Evolutionary conservation across 2,888 invertebrate species (phyloP).

Genomic region (Ichneumoninae sp.): DNA sequence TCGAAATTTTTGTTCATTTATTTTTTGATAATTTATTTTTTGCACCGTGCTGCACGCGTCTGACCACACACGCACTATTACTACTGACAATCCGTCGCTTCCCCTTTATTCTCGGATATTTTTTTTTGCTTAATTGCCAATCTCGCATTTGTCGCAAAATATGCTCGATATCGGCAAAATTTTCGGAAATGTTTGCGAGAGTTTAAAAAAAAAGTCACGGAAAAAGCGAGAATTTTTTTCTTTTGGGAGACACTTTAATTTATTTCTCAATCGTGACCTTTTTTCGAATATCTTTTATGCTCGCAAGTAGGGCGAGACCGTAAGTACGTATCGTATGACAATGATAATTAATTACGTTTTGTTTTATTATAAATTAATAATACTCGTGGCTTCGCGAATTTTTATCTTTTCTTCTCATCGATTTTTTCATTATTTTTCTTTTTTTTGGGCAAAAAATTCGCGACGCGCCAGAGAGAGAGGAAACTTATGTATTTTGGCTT

Average conservation of each 20-base stretch:
- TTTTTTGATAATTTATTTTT: neutral
- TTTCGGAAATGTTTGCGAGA: neutral
- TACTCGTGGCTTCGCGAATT: constrained; percentile 68
- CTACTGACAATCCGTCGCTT: neutral
- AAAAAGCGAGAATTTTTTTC: constrained; percentile 24
- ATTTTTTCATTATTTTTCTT: neutral
- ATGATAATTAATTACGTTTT: constrained; percentile 57
- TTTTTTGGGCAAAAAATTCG: constrained; percentile 38
- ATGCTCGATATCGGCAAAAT: constrained; percentile 6
- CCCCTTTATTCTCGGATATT: constrained; percentile 3
- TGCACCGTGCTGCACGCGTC: constrained; percentile 7
- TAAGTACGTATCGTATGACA: constrained; percentile 68
- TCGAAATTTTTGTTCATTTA: neutral
- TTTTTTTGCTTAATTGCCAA: neutral
- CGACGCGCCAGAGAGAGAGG: constrained; percentile 54
- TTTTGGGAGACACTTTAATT: constrained; percentile 29
- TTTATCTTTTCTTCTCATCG: constrained; percentile 3
- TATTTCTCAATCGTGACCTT: constrained; percentile 11
- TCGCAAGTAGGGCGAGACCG: constrained; percentile 54
- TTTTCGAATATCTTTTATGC: constrained; percentile 38
- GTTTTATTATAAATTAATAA: constrained; percentile 71
- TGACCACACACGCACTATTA: neutral
- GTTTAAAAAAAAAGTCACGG: constrained; percentile 14
- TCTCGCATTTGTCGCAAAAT: neutral
- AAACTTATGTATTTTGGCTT: constrained; percentile 61